Base-by-base conservation (phyloP, 2,888 invertebrate species). In the Scrobipalpa atriplicella region DNA sequence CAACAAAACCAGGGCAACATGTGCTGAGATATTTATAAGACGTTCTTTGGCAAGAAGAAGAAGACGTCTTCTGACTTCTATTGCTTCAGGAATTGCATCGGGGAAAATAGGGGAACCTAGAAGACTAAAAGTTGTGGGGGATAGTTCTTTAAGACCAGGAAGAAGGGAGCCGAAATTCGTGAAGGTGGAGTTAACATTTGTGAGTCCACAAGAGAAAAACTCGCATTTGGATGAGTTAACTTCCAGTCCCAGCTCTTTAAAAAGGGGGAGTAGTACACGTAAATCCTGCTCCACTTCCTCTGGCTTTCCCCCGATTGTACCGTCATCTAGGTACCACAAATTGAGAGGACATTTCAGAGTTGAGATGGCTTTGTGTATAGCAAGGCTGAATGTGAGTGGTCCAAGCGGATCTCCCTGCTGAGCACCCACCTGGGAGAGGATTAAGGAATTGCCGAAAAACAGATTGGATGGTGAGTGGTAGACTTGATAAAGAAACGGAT, bases 1-100 rank as follows among this genome's bases (percentile, higher is more conserved):
- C 36, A 65, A 16, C 8, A 66, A 29, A 51, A 62, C 19, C 38
- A 62, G 11, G 5, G 66, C 38, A 0, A 62, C 52, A 9, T 66
- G 47, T 1, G 61, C 58, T 10, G 56, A 43, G 2, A 65, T 1
- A 36, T 43, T 1, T 1, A 10, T 58, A 7, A 65, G 29, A 8
- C 43, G 65, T 2, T 65, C 43, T 8, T 13, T 6, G 18, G 52
- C 36, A 10, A 3, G 6, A 2, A 54, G 11, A 10, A 64, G 39
- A 2, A 38, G 43, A 11, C 38, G 62, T n/a, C 21, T 43, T 19
- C 43, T 16, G 11, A 43, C 43, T 7, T 62, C 43, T 6, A 62
- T 3, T 11, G 41, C 62, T 6, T 43, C 43, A 8, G 62, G 62
- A 5, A 62, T 13, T 1, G 43, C 47, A 11, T 16, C 21, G 1